phyloP scores from a whole-genome alignment of 2,888 invertebrate genomes.

The Imbricaverruca yamaguchii region DNA sequence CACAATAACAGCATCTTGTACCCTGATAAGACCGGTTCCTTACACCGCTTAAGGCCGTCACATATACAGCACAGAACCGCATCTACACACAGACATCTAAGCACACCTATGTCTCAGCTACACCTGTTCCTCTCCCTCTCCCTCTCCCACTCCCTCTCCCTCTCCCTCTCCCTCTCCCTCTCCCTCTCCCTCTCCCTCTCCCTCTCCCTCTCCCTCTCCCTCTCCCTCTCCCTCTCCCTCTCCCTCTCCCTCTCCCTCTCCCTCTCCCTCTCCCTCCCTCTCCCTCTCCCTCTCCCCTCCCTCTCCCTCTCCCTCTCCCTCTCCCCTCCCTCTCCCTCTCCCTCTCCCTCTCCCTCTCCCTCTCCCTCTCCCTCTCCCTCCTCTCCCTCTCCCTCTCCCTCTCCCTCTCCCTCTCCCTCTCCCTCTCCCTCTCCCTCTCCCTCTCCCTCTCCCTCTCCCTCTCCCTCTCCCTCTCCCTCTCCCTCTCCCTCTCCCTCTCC shows the following conservation, averaged over 20 bases:
- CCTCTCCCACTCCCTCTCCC: too few relatives aligned
- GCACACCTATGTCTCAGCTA: too few relatives aligned
- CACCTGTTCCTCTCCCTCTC: too few relatives aligned
- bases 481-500: background rate
- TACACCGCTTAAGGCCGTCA: too few relatives aligned
- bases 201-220: too few relatives aligned
- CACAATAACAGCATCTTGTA: too few relatives aligned
- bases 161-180: too few relatives aligned
- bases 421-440: background rate
- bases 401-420: constrained; percentile 4
- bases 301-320: background rate
- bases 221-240: constrained; percentile 17
- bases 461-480: background rate
- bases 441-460: background rate
- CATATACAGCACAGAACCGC: too few relatives aligned
- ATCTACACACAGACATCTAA: too few relatives aligned
- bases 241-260: constrained; percentile 21
- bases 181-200: too few relatives aligned
- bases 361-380: background rate
- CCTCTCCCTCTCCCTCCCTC: background rate
- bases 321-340: background rate
- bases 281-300: background rate
- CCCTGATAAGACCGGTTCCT: too few relatives aligned
- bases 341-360: background rate
- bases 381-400: constrained; percentile 19